These are phyloP conservation scores for Drosophila sp. DNA, from an alignment of 1,140 invertebrate species.

Conservation along the genomic window DNA sequence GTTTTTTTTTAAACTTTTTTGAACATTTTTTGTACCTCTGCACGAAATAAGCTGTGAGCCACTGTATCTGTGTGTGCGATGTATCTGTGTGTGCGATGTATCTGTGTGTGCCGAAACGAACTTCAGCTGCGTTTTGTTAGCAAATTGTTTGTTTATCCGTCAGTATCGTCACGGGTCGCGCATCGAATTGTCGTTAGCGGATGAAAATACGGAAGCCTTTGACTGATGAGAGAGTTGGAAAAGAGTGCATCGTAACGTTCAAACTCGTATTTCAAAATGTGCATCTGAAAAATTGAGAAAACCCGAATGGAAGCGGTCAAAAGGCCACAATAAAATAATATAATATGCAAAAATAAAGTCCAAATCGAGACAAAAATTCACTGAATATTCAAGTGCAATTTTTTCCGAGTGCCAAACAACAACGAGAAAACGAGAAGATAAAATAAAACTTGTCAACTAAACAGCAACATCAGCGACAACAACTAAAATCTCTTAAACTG, in stretches of 20 bases:
- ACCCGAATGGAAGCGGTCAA: neutral
- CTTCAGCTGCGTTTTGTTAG: slow-evolving; percentile 28
- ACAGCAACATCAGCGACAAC: slow-evolving; percentile 9
- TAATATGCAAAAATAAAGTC: slow-evolving; percentile 30
- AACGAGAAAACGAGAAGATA: slow-evolving; percentile 11
- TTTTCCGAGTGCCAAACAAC: slow-evolving; percentile 45
- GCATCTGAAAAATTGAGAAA: slow-evolving; percentile 6
- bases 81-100: neutral
- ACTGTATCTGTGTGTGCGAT: neutral
- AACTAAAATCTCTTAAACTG: neutral
- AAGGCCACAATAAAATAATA: neutral
- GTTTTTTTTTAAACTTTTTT: too few species aligned
- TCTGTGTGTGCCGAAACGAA: slow-evolving; percentile 12
- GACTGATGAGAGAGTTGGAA: slow-evolving; percentile 32
- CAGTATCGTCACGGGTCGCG: slow-evolving; percentile 78
- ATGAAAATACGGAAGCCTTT: slow-evolving; percentile 48
- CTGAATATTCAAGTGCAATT: slow-evolving; percentile 16
- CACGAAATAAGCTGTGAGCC: too few species aligned
- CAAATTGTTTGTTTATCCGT: slow-evolving; percentile 68
- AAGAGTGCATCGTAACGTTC: slow-evolving; percentile 40
- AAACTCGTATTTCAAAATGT: slow-evolving; percentile 24
- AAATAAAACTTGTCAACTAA: slow-evolving; percentile 22
- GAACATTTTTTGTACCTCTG: too few species aligned
- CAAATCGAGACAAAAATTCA: slow-evolving; percentile 23
- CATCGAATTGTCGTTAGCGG: slow-evolving; percentile 63